Percentiles rank a stretch among this genome's conserved stretches.
Conservation (phyloP, 2,888 invertebrate genomes). For the Sarcophaga caerulescens region DNA sequence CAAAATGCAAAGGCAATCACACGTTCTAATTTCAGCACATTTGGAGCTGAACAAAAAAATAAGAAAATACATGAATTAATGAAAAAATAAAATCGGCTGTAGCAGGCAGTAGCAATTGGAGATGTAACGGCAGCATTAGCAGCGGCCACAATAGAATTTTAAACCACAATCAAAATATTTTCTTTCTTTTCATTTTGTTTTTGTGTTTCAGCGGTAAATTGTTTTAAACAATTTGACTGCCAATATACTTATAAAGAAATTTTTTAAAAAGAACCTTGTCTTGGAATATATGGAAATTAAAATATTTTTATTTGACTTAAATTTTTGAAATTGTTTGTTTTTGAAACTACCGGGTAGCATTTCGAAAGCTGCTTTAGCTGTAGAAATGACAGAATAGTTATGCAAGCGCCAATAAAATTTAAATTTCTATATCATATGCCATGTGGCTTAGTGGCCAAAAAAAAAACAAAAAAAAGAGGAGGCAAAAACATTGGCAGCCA, state of each 20-base stretch:
- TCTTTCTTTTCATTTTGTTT: too few relatives aligned
- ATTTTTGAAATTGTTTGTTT: neutral
- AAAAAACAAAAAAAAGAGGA: neutral
- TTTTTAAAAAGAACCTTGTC: neutral
- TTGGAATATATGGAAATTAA: neutral
- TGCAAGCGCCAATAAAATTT: too few relatives aligned
- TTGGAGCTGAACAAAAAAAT: slow-evolving; percentile 37
- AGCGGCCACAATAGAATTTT: neutral
- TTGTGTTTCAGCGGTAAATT: neutral
- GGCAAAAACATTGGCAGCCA: neutral
- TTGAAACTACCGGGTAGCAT: neutral
- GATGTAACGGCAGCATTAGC: neutral
- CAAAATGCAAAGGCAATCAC: slow-evolving; percentile 48
- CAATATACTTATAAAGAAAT: neutral
- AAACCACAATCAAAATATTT: neutral
- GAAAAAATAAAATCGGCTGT: neutral
- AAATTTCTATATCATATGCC: neutral
- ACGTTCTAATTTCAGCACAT: slow-evolving; percentile 63
- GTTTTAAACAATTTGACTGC: neutral
- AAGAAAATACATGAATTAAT: neutral
- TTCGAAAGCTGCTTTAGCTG: too few relatives aligned
- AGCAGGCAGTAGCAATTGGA: neutral
- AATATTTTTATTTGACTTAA: neutral
- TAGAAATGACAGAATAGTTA: too few relatives aligned
- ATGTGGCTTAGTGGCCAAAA: too few relatives aligned